Conservation (phyloP, 1,140 invertebrate species). For the Oedothorax gibbosus region DNA sequence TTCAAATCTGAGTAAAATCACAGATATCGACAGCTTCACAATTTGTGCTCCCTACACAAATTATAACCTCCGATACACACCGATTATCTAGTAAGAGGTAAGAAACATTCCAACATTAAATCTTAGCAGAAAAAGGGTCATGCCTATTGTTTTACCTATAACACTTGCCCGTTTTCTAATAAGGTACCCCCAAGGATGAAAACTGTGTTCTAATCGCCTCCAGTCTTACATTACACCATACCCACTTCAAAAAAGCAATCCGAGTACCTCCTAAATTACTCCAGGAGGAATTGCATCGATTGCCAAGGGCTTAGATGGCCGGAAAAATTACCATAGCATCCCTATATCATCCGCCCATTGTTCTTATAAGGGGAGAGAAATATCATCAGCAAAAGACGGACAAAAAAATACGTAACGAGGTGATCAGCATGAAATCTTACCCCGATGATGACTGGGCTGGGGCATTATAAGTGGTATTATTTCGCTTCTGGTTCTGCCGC, state of each 20-base stretch:
- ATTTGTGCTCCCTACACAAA: too few relatives aligned
- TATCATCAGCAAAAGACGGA: conserved; percentile 37
- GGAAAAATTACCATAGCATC: conserved; percentile 55
- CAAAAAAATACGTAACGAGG: conserved; percentile 35
- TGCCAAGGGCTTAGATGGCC: neutral
- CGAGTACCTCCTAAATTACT: conserved; percentile 52
- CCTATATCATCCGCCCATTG: conserved; percentile 56
- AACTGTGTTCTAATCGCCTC: too few relatives aligned
- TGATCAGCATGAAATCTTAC: conserved; percentile 52
- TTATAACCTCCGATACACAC: too few relatives aligned
- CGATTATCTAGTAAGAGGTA: too few relatives aligned
- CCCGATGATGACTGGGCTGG: conserved; percentile 46
- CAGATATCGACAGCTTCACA: too few relatives aligned
- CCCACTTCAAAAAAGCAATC: conserved; percentile 1
- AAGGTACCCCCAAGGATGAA: too few relatives aligned
- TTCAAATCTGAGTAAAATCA: too few relatives aligned
- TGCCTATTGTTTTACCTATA: too few relatives aligned
- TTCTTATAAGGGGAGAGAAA: conserved; percentile 49
- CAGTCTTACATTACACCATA: too few relatives aligned
- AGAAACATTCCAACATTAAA: too few relatives aligned
- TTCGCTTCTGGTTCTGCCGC: conserved; percentile 23
- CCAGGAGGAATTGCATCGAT: conserved; percentile 37
- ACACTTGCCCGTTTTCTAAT: too few relatives aligned
- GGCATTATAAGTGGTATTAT: conserved; percentile 30
- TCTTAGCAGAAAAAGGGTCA: too few relatives aligned